Base-by-base conservation (phyloP, 2,888 invertebrate species). In the Celastrina argiolus region DNA sequence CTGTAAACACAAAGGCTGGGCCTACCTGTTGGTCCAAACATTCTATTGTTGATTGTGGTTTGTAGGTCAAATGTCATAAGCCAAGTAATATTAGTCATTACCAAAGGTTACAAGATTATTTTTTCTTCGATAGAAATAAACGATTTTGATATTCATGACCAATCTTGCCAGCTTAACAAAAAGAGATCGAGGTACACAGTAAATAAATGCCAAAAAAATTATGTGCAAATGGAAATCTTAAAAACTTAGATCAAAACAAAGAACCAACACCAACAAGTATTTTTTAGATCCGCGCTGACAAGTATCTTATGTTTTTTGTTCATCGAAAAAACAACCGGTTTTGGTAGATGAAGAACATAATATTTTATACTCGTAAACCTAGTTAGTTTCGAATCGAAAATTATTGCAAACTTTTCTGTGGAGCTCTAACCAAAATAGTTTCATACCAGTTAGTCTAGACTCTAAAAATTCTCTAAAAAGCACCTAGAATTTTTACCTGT, bases 31-130 rank as follows among this genome's bases (percentile, higher is more conserved):
- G 45, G 18, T 45, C 14, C 51, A 12, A 26, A 51, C 31, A 31
- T 31, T 31, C 51, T 51, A 51, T 51, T 51, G 51, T 51, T 26
- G 14, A 51, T 18, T 51, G 12, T 12, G 1, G 36, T 36, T 36
- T 36, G 26, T 51, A 51, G 51, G 51, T 51, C 51, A 51, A 51
- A 26, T 26, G 51, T 51, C 51, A 51, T 51, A 51, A 51, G 12
- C 51, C 2, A 0, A 51, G 51, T 26, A 26, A 51, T 45, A 36
- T 12, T 36, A 36, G 36, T 12, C 8, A 36, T 36, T 36, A 18
- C 45, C 51, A 51, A 51, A 26, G 51, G 51, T 51, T 51, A 51
- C 51, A 16, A 51, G 51, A 51, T 22, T 51, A 51, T 51, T 51
- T 22, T 51, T n/a, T 45, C 18, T 22, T 31, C 1, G 31, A 2